Evolutionary conservation across 1,140 invertebrate genomes (phyloP).

Genomic region (Drosophila miranda): DNA sequence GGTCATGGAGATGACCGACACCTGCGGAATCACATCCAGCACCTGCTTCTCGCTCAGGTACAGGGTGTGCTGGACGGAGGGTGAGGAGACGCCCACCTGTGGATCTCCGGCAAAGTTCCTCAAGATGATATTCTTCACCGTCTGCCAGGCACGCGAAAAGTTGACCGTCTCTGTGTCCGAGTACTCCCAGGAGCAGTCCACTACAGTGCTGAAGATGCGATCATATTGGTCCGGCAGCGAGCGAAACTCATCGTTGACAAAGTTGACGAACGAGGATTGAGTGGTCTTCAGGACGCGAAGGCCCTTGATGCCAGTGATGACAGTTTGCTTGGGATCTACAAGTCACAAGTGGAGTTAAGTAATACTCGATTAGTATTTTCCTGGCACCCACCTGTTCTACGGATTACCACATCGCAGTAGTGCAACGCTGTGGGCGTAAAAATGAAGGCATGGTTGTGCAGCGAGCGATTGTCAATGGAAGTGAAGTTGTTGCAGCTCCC

Average conservation of each 20-base stretch:
- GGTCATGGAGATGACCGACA: slow-evolving; percentile 87
- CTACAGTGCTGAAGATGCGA: slow-evolving; percentile 88
- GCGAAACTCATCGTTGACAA: slow-evolving; percentile 89
- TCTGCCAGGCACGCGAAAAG: slow-evolving; percentile 87
- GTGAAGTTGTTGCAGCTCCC: slow-evolving; percentile 30
- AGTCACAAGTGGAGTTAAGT: not conserved
- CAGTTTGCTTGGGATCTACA: slow-evolving; percentile 82
- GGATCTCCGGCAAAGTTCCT: slow-evolving; percentile 89
- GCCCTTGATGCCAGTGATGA: slow-evolving; percentile 87
- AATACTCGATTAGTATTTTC: not conserved
- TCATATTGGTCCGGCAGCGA: slow-evolving; percentile 89
- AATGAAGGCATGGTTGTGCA: slow-evolving; percentile 90
- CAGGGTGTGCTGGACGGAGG: slow-evolving; percentile 89
- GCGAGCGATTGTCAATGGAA: slow-evolving; percentile 75
- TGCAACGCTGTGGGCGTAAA: slow-evolving; percentile 86
- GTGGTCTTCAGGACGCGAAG: slow-evolving; percentile 89
- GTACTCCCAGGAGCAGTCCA: slow-evolving; percentile 88
- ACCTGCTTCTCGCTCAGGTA: slow-evolving; percentile 87
- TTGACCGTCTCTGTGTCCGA: slow-evolving; percentile 85
- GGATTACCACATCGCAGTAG: slow-evolving; percentile 86
- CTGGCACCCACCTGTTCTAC: slow-evolving; percentile 84
- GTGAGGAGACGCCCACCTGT: slow-evolving; percentile 86
- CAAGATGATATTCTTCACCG: slow-evolving; percentile 87
- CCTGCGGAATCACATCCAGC: slow-evolving; percentile 86
- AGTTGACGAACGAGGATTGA: slow-evolving; percentile 90